Percentiles rank a stretch among this genome's conserved stretches.
Evolutionary conservation across 2,888 invertebrate species (phyloP).

Genomic region (Didymodactylos carnosus): DNA sequence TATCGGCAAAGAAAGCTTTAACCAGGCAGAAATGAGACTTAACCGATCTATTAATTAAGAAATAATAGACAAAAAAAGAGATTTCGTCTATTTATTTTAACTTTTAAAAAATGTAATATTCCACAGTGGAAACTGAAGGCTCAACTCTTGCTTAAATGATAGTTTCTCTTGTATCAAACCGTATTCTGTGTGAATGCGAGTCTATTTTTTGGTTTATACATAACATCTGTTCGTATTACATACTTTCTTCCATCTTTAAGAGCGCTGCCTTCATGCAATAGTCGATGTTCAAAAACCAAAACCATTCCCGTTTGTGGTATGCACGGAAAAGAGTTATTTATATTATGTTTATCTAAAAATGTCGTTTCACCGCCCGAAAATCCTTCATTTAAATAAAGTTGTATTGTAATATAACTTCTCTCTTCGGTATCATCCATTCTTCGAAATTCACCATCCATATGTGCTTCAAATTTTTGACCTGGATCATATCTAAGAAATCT

Average conservation of each 20-base stretch:
- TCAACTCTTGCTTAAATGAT: too few relatives aligned
- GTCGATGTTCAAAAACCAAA: conserved; percentile 23
- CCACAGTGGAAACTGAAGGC: too few relatives aligned
- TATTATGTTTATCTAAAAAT: not conserved
- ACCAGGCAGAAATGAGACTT: too few relatives aligned
- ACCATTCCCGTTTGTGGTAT: conserved; percentile 18
- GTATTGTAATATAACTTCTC: not conserved
- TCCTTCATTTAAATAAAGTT: not conserved
- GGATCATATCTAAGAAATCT: conserved; percentile 22
- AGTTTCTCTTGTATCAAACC: too few relatives aligned
- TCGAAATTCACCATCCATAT: conserved; percentile 19
- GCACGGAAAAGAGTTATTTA: not conserved
- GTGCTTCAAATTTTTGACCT: conserved; percentile 23
- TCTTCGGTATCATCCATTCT: not conserved
- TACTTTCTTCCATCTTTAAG: conserved; percentile 23
- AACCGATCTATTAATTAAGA: too few relatives aligned
- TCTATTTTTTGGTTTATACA: conserved; percentile 19
- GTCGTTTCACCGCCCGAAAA: not conserved
- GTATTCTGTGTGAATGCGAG: too few relatives aligned
- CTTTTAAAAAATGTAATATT: too few relatives aligned
- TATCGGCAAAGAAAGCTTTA: too few relatives aligned
- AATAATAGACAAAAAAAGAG: too few relatives aligned
- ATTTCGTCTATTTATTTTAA: too few relatives aligned
- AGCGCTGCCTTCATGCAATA: conserved; percentile 23
- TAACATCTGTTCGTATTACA: conserved; percentile 23